A percentile compares a stretch with the other conserved stretches of the same genome.
Evolutionary conservation across 2,888 invertebrate genomes (phyloP).

Genomic region (Micropterix aruncella): DNA sequence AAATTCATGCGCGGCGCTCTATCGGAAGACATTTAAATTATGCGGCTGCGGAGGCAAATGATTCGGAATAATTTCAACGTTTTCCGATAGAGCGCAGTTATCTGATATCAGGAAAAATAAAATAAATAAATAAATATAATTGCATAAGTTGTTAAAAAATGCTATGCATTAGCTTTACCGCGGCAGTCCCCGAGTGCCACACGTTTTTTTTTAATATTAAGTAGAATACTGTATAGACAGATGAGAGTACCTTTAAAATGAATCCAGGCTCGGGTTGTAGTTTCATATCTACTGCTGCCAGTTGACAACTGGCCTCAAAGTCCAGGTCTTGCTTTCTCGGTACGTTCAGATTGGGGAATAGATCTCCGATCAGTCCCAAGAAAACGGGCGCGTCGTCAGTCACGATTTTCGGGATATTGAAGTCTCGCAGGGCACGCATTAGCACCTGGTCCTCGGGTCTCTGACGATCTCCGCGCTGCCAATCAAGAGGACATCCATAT

Average conservation of each 20-base stretch:
- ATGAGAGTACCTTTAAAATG: constrained; percentile 66
- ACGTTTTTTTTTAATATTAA: too few relatives aligned
- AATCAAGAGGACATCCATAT: constrained; percentile 6
- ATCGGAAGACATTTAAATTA: too few relatives aligned
- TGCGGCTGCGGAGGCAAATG: too few relatives aligned
- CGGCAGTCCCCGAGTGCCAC: too few relatives aligned
- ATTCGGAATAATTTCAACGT: too few relatives aligned
- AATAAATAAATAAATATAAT: too few relatives aligned
- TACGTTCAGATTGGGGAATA: constrained; percentile 86
- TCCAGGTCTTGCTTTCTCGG: constrained; percentile 75
- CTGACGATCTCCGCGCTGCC: constrained; percentile 50
- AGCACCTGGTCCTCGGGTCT: constrained; percentile 86
- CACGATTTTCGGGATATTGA: constrained; percentile 89
- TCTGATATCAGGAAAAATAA: too few relatives aligned
- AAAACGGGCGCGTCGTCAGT: constrained; percentile 86
- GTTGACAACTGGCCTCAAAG: constrained; percentile 67
- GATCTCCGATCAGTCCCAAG: constrained; percentile 86
- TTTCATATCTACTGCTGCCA: constrained; percentile 67
- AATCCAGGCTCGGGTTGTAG: constrained; percentile 88
- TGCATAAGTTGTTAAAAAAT: too few relatives aligned
- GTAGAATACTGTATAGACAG: too few relatives aligned
- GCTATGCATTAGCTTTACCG: too few relatives aligned
- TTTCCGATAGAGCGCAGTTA: too few relatives aligned
- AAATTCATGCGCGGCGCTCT: too few relatives aligned
- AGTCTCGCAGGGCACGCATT: constrained; percentile 88